Evolutionary conservation across 2,113 vertebrate species (phyloP).

Genomic region (Boulengeromyrus knoepffleri): DNA sequence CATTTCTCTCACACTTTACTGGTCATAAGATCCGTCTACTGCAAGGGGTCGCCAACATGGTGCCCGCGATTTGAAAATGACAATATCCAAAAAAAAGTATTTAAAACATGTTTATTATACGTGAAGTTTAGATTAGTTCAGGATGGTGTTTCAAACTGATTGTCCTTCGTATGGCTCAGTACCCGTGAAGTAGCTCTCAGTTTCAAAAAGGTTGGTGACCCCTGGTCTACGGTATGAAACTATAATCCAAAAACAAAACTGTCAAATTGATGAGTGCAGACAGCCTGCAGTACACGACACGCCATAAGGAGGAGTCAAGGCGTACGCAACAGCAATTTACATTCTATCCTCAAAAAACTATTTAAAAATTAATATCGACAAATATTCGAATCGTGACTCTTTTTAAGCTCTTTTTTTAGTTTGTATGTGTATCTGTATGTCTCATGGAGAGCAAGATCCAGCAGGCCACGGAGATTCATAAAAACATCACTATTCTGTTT

Average conservation of each 20-base stretch:
- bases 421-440: background rate
- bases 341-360: background rate
- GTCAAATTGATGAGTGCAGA: background rate
- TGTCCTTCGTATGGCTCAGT: too few relatives aligned
- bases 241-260: background rate
- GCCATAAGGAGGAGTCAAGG: background rate
- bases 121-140: too few relatives aligned
- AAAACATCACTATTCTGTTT: background rate
- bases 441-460: background rate
- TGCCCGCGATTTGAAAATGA: too few relatives aligned
- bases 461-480: background rate
- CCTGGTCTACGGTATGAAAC: background rate
- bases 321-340: background rate
- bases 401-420: background rate
- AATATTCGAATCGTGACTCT: background rate
- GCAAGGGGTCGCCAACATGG: background rate
- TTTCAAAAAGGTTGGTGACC: too few relatives aligned
- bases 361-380: background rate
- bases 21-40: background rate
- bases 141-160: too few relatives aligned
- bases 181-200: too few relatives aligned
- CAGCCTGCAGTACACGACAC: background rate
- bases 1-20: background rate
- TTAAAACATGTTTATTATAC: too few relatives aligned
- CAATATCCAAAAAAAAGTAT: too few relatives aligned